Conservation (phyloP, 2,888 invertebrate genomes). For the Cyaniris semiargus region DNA sequence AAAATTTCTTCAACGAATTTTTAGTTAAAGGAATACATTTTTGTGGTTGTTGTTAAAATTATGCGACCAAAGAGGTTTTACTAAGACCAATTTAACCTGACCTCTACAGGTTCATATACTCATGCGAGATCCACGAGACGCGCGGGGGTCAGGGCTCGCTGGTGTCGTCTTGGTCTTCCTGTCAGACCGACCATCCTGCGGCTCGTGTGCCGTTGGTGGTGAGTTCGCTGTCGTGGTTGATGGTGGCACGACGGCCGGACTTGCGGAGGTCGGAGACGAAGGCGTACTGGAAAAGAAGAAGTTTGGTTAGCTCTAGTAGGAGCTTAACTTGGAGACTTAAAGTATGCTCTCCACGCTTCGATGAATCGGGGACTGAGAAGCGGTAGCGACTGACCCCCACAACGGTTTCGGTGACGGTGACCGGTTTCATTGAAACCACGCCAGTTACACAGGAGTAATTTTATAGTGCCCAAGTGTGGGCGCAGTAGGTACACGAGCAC, state of each 20-base stretch:
- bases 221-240: slow-evolving; percentile 63
- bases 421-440: too few species aligned
- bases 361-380: too few species aligned
- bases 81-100: background rate
- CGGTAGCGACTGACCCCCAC: too few species aligned
- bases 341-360: too few species aligned
- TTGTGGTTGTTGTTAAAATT: background rate
- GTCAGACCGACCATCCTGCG: slow-evolving; percentile 71
- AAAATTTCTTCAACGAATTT: background rate
- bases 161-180: slow-evolving; percentile 52
- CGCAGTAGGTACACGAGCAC: too few species aligned
- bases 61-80: background rate
- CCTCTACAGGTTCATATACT: slow-evolving; percentile 48
- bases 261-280: slow-evolving; percentile 71
- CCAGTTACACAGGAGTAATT: too few species aligned
- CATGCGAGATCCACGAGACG: slow-evolving; percentile 72
- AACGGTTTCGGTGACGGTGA: too few species aligned
- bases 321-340: too few species aligned
- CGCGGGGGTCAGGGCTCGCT: slow-evolving; percentile 59
- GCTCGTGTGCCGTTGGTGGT: slow-evolving; percentile 65
- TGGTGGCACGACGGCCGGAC: slow-evolving; percentile 52
- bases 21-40: background rate
- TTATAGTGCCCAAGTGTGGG: too few species aligned
- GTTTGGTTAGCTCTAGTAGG: background rate
- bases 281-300: slow-evolving; percentile 55